Evolutionary conservation across 1,140 invertebrate species (phyloP), one percentile per base, ranked within the genome.

Genomic region (Atopsyche davidsoni): DNA sequence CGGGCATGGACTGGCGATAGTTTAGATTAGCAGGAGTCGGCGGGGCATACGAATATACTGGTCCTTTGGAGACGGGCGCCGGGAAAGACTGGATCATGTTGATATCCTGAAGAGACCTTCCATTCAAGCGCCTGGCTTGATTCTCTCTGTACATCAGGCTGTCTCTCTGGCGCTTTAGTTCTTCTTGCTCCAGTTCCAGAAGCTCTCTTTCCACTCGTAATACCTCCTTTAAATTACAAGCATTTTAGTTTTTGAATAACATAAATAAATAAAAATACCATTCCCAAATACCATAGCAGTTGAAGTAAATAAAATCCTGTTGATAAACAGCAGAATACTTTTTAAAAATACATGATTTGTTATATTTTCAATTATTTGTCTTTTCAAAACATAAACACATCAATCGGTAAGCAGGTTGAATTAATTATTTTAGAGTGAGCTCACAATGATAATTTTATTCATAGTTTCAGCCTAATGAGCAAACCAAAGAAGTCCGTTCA

Each of bases 151-250:
- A 76, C 17, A 83, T 65, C 7, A 86, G 62, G 61, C 83, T 85
- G 51, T 81, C 84, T 3, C 83, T 72, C 61, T 87, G 82, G 2
- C 84, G 70, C 58, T 85, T 80, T n/a, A 87, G 59, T 60, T 87
- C 85, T 65, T 87, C 84, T 64, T 85, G 81, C 64, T 88, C 83
- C 21, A 86, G 60, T 62, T 87, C 84, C 1, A 86, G 60, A 1
- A 87, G 69, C 67, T 88, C 85, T 10, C 83, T 75, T 68, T 88
- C 85, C 31, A 87, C 85, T 53, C 82, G 77, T 28, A 87, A 66
- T 14, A 87, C 83, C 65, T 88, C 83, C 75, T 82, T 62, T 28
- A 6, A 28, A 28, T 7, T 7, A 28, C n/a, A 28, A 28, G 6
- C n/a, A 28, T 28, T 28, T 28, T 28, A 28, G 24, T 28, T 28